Evolutionary conservation across 2,888 invertebrate species (phyloP).

Genomic region (Dendrolimus houi): DNA sequence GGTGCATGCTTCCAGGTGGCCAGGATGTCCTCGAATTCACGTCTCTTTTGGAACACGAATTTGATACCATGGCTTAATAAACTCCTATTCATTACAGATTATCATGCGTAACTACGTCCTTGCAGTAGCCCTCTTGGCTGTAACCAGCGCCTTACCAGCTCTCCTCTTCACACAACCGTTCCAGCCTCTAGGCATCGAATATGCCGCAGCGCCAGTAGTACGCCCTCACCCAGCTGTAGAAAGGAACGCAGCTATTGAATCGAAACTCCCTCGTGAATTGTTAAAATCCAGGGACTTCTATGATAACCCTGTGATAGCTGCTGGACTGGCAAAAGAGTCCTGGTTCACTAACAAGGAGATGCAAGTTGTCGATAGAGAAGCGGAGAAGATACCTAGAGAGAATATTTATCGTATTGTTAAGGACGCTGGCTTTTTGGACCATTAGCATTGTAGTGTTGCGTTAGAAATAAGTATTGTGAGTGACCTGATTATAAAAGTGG

Average conservation of each 20-base stretch:
- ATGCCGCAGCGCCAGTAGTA: conserved; percentile 48
- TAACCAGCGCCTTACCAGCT: conserved; percentile 62
- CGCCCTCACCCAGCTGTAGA: conserved; percentile 84
- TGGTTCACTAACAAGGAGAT: conserved; percentile 87
- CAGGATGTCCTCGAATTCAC: too few relatives aligned
- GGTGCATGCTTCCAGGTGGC: too few relatives aligned
- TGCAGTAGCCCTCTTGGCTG: conserved; percentile 45
- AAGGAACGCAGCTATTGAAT: conserved; percentile 82
- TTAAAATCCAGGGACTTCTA: conserved; percentile 82
- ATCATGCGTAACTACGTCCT: conserved; percentile 48
- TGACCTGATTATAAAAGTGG: too few relatives aligned
- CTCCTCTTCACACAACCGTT: conserved; percentile 62
- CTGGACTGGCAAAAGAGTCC: conserved; percentile 84
- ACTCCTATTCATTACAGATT: conserved; percentile 18
- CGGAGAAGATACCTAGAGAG: conserved; percentile 86
- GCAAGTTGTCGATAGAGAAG: conserved; percentile 85
- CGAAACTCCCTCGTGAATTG: conserved; percentile 82
- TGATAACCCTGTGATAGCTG: conserved; percentile 84
- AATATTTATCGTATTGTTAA: conserved; percentile 85
- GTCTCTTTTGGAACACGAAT: neutral
- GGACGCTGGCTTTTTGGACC: conserved; percentile 80
- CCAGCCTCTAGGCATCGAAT: conserved; percentile 66
- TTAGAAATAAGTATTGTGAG: too few relatives aligned
- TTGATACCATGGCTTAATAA: neutral
- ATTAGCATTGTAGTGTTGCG: conserved; percentile 23